Evolutionary conservation across 92 coral and sea anemone genomes (phyloP).

Genomic region (Isaurus tuberculatus): DNA sequence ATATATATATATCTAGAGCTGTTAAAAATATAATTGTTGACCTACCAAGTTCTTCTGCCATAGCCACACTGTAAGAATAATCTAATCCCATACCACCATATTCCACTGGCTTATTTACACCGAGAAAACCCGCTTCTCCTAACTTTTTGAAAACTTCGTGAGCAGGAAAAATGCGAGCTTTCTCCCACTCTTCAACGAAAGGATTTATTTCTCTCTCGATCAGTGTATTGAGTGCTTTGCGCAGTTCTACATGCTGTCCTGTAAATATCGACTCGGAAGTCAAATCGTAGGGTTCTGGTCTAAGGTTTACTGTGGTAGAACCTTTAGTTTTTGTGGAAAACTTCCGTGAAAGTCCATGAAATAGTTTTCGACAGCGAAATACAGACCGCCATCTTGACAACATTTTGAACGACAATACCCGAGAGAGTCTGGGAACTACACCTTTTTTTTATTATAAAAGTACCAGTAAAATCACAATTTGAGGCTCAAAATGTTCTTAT

Average conservation of each 20-base stretch:
- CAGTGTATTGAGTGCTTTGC: slow-evolving; percentile 83
- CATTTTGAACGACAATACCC: slow-evolving; percentile 45
- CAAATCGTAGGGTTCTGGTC: slow-evolving; percentile 80
- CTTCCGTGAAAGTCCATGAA: slow-evolving; percentile 63
- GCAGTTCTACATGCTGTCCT: slow-evolving; percentile 86
- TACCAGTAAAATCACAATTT: no score
- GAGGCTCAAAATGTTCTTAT: no score
- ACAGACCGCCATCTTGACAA: slow-evolving; percentile 49
- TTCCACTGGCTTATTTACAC: slow-evolving; percentile 91
- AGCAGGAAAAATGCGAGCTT: slow-evolving; percentile 87
- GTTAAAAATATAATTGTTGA: background rate
- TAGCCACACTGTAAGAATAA: slow-evolving; percentile 93
- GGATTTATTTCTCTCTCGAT: slow-evolving; percentile 98
- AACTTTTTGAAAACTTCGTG: slow-evolving; percentile 94
- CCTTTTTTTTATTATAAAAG: no score
- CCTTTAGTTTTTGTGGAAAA: slow-evolving; percentile 57
- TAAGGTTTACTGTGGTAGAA: slow-evolving; percentile 56
- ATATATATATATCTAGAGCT: no score
- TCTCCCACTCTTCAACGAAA: slow-evolving; percentile 98
- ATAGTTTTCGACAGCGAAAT: background rate
- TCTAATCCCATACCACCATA: slow-evolving; percentile 97
- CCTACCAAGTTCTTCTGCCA: slow-evolving; percentile 97
- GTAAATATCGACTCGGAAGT: slow-evolving; percentile 84
- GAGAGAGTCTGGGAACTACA: background rate
- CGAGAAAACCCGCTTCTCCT: slow-evolving; percentile 93